Evolutionary conservation across 2,888 invertebrate species (phyloP), one percentile per base, ranked within the genome.

Genomic region (Petrolisthes manimaculis): DNA sequence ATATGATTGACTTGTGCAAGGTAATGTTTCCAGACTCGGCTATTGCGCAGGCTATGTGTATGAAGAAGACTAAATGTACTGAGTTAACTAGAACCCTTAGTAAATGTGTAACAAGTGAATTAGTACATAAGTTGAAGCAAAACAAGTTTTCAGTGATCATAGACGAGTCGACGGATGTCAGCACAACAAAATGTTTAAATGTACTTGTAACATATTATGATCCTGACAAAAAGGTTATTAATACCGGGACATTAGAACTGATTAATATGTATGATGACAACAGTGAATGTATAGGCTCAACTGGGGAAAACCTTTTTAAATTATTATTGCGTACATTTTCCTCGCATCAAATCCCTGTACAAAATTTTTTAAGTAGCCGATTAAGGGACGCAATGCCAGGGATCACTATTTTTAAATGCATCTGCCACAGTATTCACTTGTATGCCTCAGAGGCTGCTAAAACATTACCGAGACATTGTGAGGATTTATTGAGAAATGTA

Each of bases 371-470:
- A 9, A 53, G 53, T 53, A 78, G 84, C 78, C 12, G 78, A 67
- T 18, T 84, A 55, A 75, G 51, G 75, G 55, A 54, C 1, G n/a
- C 71, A 51, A 54, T 83, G 21, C 83, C 83, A 82, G 71, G 74
- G 4, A 83, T 74, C 8, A 83, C 74, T 6, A 83, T 84, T n/a
- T 67, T 78, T 54, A 77, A 53, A 55, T 84, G 78, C 24, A 69
- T 84, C 9, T 84, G 61, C 67, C 84, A 77, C 24, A n/a, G 8
- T 6, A 77, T 84, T 67, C 78, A 84, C 78, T 53, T 84, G 51
- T 78, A 61, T 84, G 84, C 84, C 18, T 84, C 84, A 51, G 77
- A 84, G 78, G 61, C 84, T 51, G 78, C 67, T 6, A 78, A 78
- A 67, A 67, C 51, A 14, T 51, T 84, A 5, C 84, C 84, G 5